Base-by-base conservation (phyloP, 1,140 invertebrate species). In the Eciton burchellii region DNA sequence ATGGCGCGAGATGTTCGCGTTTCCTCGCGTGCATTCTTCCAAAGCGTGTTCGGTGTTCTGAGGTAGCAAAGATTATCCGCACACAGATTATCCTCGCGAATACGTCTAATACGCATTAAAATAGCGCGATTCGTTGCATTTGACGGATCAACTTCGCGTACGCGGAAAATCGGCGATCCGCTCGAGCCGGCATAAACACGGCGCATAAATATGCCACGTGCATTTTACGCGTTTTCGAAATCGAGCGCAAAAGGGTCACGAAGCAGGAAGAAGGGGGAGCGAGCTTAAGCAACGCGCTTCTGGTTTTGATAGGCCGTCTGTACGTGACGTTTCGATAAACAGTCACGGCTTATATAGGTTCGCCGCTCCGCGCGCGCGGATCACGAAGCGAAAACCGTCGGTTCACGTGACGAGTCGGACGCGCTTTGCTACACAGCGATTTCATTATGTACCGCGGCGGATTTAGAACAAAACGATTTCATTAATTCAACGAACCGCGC, bases 281-380 rank as follows among this genome's bases (percentile, higher is more conserved):
- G 85, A 70, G 72, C 43, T 65, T 79, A 79, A 70, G 74, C 86
- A 85, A 63, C 87, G 83, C 83, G 84, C 73, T 88, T 81, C 87
- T 90, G 90, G 66, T 91, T 90, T 90, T 90, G 90, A 91, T 90
- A 85, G 86, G 86, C 63, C 62, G 84, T 83, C 89, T 91, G 89
- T 84, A 74, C 73, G 81, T 91, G 90, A 91, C 90, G 88, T 91
- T 89, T 91, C 90, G 88, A 89, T 89, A 89, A 89, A 89, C 87
- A 89, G 87, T 83, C 82, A 74, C 68, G 84, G 87, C 81, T 88
- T 88, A 86, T 84, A 86, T 79, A 89, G 82, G 85, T 84, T 89
- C 84, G 47, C 47, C 68, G 43, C 43, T 54, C 43, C 59, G 43
- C 62, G 60, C 65, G 63, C 59, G 47, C 63, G 66, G 79, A 90